A percentile compares a stretch with the other conserved stretches of the same genome.
These are phyloP conservation scores for Anomalospiza imberbis DNA, from an alignment of 2,797 vertebrate genomes.

Conservation along the genomic window DNA sequence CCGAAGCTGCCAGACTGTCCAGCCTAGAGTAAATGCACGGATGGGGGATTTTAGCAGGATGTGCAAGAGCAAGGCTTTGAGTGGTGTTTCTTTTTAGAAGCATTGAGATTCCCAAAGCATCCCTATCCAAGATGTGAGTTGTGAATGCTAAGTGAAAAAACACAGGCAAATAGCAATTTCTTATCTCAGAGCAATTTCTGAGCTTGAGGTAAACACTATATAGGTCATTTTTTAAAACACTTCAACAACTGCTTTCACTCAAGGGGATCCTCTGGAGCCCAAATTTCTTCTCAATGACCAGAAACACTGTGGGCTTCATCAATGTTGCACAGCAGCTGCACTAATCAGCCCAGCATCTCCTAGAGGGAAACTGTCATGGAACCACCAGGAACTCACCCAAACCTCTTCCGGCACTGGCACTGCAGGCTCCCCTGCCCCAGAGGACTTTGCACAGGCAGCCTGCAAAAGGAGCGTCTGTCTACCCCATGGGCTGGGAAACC, in stretches of 20 bases:
- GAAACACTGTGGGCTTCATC: neutral
- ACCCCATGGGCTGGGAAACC: neutral
- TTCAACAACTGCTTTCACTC: neutral
- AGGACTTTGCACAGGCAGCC: neutral
- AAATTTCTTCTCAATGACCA: neutral
- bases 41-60: neutral
- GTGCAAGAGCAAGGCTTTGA: neutral
- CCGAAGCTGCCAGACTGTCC: neutral
- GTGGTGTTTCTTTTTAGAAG: neutral
- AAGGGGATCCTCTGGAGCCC: neutral
- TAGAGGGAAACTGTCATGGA: neutral
- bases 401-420: neutral
- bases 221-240: neutral
- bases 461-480: fast-evolving
- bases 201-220: neutral
- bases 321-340: neutral
- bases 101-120: neutral
- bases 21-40: fast-evolving
- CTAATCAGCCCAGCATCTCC: neutral
- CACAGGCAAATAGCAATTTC: neutral
- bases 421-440: neutral
- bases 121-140: neutral
- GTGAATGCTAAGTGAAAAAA: neutral
- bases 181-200: neutral
- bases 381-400: neutral